Percentiles rank a stretch among this genome's conserved stretches.
phyloP scores from a whole-genome alignment of 1,140 invertebrate genomes.

The Polypedilum vanderplanki region DNA sequence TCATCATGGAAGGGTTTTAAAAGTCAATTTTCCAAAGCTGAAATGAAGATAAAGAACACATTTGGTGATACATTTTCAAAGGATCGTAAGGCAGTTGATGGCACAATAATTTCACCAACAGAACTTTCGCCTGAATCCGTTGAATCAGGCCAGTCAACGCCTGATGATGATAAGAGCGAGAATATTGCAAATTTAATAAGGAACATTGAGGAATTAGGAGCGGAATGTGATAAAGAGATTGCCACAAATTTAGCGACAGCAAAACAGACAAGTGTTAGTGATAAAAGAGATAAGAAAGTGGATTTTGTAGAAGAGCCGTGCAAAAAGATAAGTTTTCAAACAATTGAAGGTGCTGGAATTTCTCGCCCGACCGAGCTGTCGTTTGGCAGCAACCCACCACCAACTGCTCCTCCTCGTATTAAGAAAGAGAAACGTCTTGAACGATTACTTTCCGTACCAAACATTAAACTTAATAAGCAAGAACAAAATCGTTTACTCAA shows the following conservation, averaged over 20 bases:
- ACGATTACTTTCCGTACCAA: constrained; percentile 66
- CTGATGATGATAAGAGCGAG: constrained; percentile 32
- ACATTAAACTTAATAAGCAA: constrained; percentile 59
- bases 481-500: constrained; percentile 32
- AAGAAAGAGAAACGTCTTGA: constrained; percentile 58
- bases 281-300: constrained; percentile 35
- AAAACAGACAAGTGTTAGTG: not conserved
- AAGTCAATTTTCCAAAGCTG: constrained; percentile 70
- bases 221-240: constrained; percentile 23
- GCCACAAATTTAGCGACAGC: constrained; percentile 23
- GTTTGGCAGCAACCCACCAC: constrained; percentile 55
- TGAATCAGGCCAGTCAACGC: constrained; percentile 34
- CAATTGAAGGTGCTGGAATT: constrained; percentile 35
- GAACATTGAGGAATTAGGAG: constrained; percentile 28
- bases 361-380: constrained; percentile 56
- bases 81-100: constrained; percentile 39
- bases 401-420: constrained; percentile 53
- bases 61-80: constrained; percentile 39
- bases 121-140: constrained; percentile 35
- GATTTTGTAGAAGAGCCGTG: constrained; percentile 41
- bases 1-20: constrained; percentile 66
- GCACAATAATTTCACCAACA: constrained; percentile 42
- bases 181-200: constrained; percentile 30
- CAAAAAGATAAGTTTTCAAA: constrained; percentile 32
- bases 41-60: constrained; percentile 66